Conservation (phyloP, 2,797 vertebrate genomes). For the Thalassophryne amazonica region DNA sequence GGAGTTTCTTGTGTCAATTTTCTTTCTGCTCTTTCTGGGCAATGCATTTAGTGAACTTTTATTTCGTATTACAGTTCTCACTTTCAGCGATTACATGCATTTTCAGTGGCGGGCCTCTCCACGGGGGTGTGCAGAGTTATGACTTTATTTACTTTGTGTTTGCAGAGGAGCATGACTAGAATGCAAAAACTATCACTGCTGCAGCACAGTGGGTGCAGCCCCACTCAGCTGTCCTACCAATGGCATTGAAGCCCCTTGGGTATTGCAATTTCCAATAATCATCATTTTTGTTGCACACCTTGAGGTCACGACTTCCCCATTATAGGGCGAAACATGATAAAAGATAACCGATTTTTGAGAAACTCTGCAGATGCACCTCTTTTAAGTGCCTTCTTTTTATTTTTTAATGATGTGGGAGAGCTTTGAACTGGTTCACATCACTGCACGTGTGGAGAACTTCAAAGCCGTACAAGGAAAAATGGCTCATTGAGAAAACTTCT, state of each 20-base stretch:
- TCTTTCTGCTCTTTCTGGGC: too few relatives aligned
- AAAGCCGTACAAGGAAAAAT: too few relatives aligned
- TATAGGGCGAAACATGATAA: neutral
- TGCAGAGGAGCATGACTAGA: constrained; percentile 52
- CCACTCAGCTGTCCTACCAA: constrained; percentile 9
- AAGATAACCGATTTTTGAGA: neutral
- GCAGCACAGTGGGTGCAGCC: constrained; percentile 21
- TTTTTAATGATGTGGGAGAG: too few relatives aligned
- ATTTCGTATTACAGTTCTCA: too few relatives aligned
- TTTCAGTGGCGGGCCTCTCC: constrained; percentile 46
- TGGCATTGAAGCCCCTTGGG: constrained; percentile 12
- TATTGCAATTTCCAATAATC: neutral
- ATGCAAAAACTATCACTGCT: constrained; percentile 43
- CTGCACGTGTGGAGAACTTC: neutral
- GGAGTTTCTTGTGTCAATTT: too few relatives aligned
- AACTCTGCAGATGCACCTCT: neutral
- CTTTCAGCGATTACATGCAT: constrained; percentile 57
- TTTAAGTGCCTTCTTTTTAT: too few relatives aligned
- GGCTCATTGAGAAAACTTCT: too few relatives aligned
- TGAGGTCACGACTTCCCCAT: neutral
- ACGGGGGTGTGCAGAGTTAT: constrained; percentile 30
- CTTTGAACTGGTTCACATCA: neutral
- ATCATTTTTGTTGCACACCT: neutral
- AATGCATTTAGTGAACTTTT: too few relatives aligned
- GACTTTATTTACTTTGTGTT: constrained; percentile 52